phyloP scores from a whole-genome alignment of 2,113 vertebrate species.

The Physeter macrocephalus region DNA sequence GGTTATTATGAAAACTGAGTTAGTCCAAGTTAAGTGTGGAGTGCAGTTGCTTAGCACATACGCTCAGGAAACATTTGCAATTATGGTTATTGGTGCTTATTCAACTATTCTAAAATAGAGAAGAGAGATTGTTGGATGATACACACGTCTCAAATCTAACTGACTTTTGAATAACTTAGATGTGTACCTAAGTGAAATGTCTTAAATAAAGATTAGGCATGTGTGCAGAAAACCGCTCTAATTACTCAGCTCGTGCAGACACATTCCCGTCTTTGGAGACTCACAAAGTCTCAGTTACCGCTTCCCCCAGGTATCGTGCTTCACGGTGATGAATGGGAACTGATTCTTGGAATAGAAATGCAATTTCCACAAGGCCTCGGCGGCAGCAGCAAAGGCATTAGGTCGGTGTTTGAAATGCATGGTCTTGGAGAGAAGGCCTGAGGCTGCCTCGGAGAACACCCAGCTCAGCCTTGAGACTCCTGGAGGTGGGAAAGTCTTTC shows the following conservation, averaged over 20 bases:
- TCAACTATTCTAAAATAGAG: neutral
- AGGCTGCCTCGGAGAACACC: neutral
- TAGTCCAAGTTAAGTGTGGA: neutral
- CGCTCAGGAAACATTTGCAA: neutral
- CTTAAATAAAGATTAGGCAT: constrained; percentile 74
- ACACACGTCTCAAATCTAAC: neutral
- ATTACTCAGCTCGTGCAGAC: constrained; percentile 56
- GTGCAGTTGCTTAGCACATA: neutral
- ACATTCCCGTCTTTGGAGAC: constrained; percentile 47
- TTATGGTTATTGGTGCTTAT: neutral
- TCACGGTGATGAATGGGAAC: constrained; percentile 72
- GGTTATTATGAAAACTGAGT: neutral
- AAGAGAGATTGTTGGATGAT: neutral
- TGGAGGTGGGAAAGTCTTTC: neutral
- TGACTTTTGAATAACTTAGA: constrained; percentile 63
- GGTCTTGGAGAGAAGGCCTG: neutral
- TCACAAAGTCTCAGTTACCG: neutral
- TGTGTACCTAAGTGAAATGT: constrained; percentile 70
- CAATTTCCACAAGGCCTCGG: neutral
- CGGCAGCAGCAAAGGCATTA: neutral
- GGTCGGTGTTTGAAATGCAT: constrained; percentile 39
- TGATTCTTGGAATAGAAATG: constrained; percentile 59
- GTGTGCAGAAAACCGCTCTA: constrained; percentile 64
- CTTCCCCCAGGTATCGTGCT: constrained; percentile 58
- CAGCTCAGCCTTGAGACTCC: constrained; percentile 6